Percentiles rank a stretch among this genome's conserved stretches.
Evolutionary conservation across 2,797 vertebrate genomes (phyloP).

Genomic region (Florisuga fusca): DNA sequence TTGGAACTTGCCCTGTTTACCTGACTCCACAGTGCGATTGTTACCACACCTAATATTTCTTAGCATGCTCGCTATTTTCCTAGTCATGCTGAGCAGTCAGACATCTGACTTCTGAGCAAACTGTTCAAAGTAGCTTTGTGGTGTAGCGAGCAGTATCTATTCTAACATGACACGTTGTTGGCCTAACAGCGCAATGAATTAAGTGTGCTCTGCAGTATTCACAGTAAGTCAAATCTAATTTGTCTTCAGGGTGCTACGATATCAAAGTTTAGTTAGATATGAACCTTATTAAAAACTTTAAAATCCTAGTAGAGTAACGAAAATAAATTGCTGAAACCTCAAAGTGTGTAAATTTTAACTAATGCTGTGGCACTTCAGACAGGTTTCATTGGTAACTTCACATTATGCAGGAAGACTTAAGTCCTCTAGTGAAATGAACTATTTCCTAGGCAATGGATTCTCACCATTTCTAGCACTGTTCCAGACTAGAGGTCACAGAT

Average conservation of each 20-base stretch:
- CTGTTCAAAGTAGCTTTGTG: not conserved
- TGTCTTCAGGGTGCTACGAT: not conserved
- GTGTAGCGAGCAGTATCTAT: not conserved
- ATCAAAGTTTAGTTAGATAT: not conserved
- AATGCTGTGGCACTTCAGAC: not conserved
- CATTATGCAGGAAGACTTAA: not conserved
- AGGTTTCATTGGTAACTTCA: not conserved
- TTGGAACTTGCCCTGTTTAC: not conserved
- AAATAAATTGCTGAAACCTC: not conserved
- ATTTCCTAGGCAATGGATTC: not conserved
- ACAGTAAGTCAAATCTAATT: not conserved
- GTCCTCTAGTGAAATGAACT: not conserved
- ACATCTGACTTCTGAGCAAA: not conserved
- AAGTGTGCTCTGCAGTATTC: not conserved
- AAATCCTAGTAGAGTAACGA: not conserved
- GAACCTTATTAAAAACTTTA: not conserved
- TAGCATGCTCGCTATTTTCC: not conserved
- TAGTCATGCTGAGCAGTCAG: not conserved
- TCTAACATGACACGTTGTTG: accelerated
- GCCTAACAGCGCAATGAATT: not conserved
- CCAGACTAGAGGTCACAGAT: not conserved
- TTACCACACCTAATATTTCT: not conserved
- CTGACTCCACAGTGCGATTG: not conserved
- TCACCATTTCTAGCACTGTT: not conserved
- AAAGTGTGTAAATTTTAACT: not conserved